Percentiles rank a stretch among this genome's conserved stretches.
phyloP scores from a whole-genome alignment of 1,140 invertebrate species.

The Lasioglossum baleicum region DNA sequence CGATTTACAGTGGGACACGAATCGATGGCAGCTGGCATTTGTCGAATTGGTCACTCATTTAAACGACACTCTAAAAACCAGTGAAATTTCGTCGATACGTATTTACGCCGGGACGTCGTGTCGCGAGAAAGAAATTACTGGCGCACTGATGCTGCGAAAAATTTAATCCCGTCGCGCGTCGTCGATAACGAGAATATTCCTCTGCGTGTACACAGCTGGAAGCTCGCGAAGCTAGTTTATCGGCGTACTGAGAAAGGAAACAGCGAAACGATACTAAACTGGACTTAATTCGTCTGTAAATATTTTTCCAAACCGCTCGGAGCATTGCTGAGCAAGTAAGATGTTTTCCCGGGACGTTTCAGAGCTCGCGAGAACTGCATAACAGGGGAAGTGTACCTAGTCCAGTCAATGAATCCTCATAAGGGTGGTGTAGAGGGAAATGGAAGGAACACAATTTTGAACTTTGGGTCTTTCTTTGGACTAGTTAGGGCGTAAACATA shows the following conservation, averaged over 20 bases:
- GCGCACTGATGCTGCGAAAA: not conserved
- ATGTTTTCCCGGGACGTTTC: not conserved
- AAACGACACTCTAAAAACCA: not conserved
- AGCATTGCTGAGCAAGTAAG: not conserved
- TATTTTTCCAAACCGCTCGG: not conserved
- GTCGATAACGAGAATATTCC: not conserved
- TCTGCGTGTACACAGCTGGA: not conserved
- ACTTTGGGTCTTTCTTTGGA: no score
- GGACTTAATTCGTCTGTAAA: not conserved
- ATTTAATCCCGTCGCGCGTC: not conserved
- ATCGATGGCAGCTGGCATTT: conserved; percentile 21
- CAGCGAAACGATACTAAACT: not conserved
- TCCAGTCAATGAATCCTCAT: no score
- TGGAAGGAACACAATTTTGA: no score
- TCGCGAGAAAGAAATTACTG: not conserved
- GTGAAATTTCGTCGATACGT: not conserved
- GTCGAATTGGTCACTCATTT: conserved; percentile 21
- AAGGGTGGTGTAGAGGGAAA: no score
- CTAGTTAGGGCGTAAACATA: no score
- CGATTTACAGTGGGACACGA: conserved; percentile 35
- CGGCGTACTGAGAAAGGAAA: not conserved
- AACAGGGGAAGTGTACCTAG: no score
- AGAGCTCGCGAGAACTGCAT: not conserved
- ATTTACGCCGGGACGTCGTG: not conserved
- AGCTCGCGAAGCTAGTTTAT: not conserved